phyloP scores from a whole-genome alignment of 2,888 invertebrate genomes.

The Agrilus mali region DNA sequence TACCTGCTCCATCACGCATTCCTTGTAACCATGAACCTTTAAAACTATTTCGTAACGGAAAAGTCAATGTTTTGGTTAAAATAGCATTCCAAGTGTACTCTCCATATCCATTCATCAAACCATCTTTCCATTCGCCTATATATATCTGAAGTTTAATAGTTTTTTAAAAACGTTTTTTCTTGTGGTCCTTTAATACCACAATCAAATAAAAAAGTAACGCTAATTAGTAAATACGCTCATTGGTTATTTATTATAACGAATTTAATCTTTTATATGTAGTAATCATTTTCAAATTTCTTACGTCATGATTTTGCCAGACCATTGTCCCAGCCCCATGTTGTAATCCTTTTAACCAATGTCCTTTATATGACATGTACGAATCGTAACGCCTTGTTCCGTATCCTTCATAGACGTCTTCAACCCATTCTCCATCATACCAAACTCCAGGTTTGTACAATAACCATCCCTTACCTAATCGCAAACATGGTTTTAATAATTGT shows the following conservation, averaged over 20 bases:
- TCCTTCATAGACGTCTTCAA: conserved; percentile 34
- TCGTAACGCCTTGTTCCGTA: conserved; percentile 41
- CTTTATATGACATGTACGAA: conserved; percentile 42
- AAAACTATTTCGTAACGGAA: conserved; percentile 39
- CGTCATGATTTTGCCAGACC: conserved; percentile 48
- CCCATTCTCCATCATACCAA: conserved; percentile 36
- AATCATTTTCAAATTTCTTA: conserved; percentile 17
- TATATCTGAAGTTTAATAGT: conserved; percentile 36
- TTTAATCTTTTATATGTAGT: too few relatives aligned
- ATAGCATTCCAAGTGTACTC: conserved; percentile 45
- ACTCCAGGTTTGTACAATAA: conserved; percentile 24
- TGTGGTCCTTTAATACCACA: neutral
- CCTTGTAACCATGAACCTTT: conserved; percentile 45
- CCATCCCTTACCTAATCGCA: conserved; percentile 26
- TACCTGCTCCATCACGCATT: conserved; percentile 39
- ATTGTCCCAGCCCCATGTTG: conserved; percentile 46
- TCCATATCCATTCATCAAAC: conserved; percentile 44
- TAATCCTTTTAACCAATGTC: conserved; percentile 39
- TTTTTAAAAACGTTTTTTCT: neutral
- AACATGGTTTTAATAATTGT: too few relatives aligned
- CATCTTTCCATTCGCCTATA: conserved; percentile 44
- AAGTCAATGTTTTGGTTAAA: conserved; percentile 40
- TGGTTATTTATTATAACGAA: too few relatives aligned
- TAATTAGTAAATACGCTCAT: too few relatives aligned
- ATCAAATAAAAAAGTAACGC: too few relatives aligned